These are phyloP conservation scores for Sebastes glaucus DNA, from an alignment of 2,797 vertebrate species.

Conservation along the genomic window DNA sequence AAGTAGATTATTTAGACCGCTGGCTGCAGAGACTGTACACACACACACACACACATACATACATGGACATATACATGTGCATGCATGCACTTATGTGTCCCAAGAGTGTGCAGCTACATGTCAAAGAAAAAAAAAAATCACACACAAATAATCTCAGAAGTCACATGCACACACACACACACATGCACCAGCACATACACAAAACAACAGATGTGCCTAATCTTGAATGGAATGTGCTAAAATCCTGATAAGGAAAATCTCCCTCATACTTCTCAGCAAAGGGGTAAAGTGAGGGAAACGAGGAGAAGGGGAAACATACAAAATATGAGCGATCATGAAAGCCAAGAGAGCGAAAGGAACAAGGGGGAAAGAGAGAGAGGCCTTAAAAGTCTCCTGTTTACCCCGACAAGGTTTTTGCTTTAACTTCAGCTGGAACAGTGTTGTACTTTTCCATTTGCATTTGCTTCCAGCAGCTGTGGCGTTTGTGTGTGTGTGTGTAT, in stretches of 20 bases:
- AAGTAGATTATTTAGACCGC: constrained; percentile 98
- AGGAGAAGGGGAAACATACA: constrained; percentile 32
- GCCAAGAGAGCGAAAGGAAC: constrained; percentile 15
- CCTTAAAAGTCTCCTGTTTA: constrained; percentile 66
- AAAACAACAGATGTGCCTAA: constrained; percentile 68
- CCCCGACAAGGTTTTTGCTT: constrained; percentile 51
- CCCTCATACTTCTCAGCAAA: constrained; percentile 37
- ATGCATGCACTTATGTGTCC: background rate
- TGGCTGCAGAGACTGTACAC: constrained; percentile 65
- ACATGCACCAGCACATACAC: constrained; percentile 41
- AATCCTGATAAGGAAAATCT: constrained; percentile 62
- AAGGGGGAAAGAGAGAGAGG: background rate
- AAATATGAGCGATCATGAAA: constrained; percentile 33
- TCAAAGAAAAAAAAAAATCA: constrained; percentile 9
- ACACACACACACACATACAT: background rate
- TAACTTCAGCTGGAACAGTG: constrained; percentile 52
- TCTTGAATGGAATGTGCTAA: constrained; percentile 73
- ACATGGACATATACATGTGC: background rate
- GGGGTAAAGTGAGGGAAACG: constrained; percentile 58
- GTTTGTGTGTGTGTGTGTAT: constrained; percentile 33
- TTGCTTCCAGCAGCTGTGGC: constrained; percentile 52
- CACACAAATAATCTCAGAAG: constrained; percentile 21
- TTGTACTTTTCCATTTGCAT: constrained; percentile 63
- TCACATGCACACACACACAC: constrained; percentile 8
- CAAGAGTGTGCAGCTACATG: background rate